Evolutionary conservation across 2,888 invertebrate species (phyloP).

Genomic region (Lacanobia wlatinum): DNA sequence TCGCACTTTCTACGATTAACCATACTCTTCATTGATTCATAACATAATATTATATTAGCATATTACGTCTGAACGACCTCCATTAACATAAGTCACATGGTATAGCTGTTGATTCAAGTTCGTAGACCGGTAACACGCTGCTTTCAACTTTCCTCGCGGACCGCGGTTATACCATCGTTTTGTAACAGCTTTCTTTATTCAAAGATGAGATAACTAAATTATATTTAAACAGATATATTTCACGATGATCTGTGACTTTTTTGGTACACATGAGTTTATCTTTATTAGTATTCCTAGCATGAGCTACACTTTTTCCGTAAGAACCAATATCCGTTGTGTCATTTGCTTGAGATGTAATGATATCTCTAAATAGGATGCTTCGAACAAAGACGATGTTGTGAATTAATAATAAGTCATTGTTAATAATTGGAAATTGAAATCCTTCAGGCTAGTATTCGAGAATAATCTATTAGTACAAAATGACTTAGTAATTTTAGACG

Average conservation of each 20-base stretch:
- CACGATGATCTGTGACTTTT: constrained; percentile 47
- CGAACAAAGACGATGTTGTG: constrained; percentile 6
- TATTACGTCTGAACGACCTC: constrained; percentile 64
- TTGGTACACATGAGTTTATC: constrained; percentile 9
- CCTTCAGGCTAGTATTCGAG: not conserved
- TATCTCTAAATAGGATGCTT: not conserved
- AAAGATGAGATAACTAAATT: constrained; percentile 84
- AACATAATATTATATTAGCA: constrained; percentile 40
- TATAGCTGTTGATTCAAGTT: constrained; percentile 75
- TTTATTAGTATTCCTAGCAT: constrained; percentile 10
- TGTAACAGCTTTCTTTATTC: constrained; percentile 85
- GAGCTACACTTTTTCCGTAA: not conserved
- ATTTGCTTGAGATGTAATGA: constrained; percentile 1
- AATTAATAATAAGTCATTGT: constrained; percentile 21
- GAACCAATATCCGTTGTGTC: constrained; percentile 1
- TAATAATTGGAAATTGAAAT: constrained; percentile 14
- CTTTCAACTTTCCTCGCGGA: constrained; percentile 86
- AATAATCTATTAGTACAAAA: constrained; percentile 12
- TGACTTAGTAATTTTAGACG: constrained; percentile 19
- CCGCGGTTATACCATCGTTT: constrained; percentile 81
- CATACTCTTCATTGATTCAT: constrained; percentile 28
- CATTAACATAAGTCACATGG: constrained; percentile 70
- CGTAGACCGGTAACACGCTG: constrained; percentile 80
- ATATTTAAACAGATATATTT: constrained; percentile 68
- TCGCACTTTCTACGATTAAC: constrained; percentile 54